Percentiles rank a stretch among this genome's conserved stretches.
Conservation (phyloP, 2,113 vertebrate genomes). For the Anser cygnoides region DNA sequence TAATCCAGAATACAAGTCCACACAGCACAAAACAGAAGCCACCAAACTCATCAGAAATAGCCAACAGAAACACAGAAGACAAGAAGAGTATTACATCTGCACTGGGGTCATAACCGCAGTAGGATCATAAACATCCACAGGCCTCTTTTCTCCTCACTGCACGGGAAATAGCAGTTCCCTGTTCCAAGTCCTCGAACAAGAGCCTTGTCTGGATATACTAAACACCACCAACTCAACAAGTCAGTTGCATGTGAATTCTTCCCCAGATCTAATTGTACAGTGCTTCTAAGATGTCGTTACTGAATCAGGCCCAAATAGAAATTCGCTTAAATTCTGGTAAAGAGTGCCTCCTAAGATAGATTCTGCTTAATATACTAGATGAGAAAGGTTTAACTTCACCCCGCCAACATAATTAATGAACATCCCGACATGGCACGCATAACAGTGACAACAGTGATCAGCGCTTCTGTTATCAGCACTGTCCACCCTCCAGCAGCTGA, state of each 20-base stretch:
- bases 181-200: neutral
- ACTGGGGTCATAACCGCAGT: neutral
- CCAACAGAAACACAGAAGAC: neutral
- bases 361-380: conserved; percentile 15
- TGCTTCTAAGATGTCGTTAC: neutral
- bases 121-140: neutral
- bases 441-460: conserved; percentile 57
- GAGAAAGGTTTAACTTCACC: conserved; percentile 47
- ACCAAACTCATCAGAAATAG: neutral
- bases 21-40: neutral
- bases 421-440: conserved; percentile 42
- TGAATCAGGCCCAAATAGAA: neutral
- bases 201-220: neutral
- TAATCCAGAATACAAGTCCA: neutral
- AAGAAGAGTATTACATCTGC: neutral
- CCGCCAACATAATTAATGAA: conserved; percentile 79
- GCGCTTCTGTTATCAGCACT: conserved; percentile 81
- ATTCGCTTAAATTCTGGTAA: conserved; percentile 39
- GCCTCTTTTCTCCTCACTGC: neutral
- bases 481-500: conserved; percentile 74
- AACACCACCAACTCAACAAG: neutral
- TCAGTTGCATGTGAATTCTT: neutral
- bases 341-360: conserved; percentile 3
- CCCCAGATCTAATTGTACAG: neutral
- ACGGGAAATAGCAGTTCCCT: neutral